These are phyloP conservation scores for Embidobia sp. DNA, from an alignment of 2,888 invertebrate genomes.

Conservation along the genomic window DNA sequence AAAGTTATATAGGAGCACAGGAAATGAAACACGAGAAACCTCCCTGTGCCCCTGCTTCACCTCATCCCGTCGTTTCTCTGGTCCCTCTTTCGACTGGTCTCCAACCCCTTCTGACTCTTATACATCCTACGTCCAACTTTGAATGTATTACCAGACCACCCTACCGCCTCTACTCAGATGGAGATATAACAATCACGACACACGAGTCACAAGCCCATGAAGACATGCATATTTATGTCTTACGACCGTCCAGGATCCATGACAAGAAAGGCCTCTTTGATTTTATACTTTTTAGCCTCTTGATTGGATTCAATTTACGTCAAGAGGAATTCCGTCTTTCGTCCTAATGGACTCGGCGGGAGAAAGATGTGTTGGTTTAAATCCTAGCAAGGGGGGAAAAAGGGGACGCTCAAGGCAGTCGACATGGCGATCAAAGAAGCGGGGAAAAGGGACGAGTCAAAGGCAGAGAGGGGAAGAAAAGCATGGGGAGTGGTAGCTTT, in stretches of 20 bases:
- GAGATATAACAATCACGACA: slow-evolving; percentile 81
- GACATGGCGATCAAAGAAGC: too few relatives aligned
- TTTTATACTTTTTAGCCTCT: slow-evolving; percentile 21
- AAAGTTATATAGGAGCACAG: slow-evolving; percentile 82
- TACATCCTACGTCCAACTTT: slow-evolving; percentile 76
- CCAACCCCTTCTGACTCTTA: slow-evolving; percentile 74
- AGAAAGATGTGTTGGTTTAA: too few relatives aligned
- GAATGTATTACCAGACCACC: slow-evolving; percentile 80
- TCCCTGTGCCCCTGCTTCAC: slow-evolving; percentile 66
- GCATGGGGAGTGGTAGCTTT: too few relatives aligned
- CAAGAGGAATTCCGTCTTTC: slow-evolving; percentile 3
- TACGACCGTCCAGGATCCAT: slow-evolving; percentile 67
- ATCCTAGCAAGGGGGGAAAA: too few relatives aligned
- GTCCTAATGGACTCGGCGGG: slow-evolving; percentile 4
- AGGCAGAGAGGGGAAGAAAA: too few relatives aligned
- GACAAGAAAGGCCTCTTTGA: slow-evolving; percentile 48
- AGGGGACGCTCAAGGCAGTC: too few relatives aligned
- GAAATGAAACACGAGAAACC: slow-evolving; percentile 81
- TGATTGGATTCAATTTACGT: slow-evolving; percentile 31
- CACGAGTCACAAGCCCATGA: slow-evolving; percentile 75
- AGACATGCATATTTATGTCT: slow-evolving; percentile 76
- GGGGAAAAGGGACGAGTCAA: too few relatives aligned
- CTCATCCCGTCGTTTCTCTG: slow-evolving; percentile 64
- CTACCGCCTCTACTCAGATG: slow-evolving; percentile 77
- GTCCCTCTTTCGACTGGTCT: slow-evolving; percentile 70